Evolutionary conservation across 1,140 invertebrate genomes (phyloP).

Genomic region (Macrocentrus cingulum): DNA sequence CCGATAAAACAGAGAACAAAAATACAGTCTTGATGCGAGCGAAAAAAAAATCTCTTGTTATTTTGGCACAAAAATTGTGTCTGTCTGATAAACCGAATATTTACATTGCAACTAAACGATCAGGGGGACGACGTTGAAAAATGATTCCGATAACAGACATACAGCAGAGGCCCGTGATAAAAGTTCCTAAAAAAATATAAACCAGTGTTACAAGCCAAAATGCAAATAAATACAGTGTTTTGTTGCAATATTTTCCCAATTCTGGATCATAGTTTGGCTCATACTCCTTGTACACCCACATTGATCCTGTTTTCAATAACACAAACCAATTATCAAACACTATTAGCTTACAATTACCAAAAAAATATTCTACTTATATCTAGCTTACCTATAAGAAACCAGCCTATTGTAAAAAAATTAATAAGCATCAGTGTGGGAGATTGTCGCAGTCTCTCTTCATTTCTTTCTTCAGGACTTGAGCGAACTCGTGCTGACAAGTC

Average conservation of each 20-base stretch:
- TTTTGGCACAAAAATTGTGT: no score
- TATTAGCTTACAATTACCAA: no score
- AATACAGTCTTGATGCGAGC: no score
- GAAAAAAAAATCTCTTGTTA: no score
- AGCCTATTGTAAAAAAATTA: conserved; percentile 68
- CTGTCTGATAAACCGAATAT: no score
- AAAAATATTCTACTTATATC: no score
- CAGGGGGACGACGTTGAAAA: conserved; percentile 48
- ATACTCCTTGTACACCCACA: conserved; percentile 69
- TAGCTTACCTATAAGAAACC: conserved; percentile 69
- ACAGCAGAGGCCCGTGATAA: conserved; percentile 63
- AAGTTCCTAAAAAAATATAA: conserved; percentile 63
- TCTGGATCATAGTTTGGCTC: conserved; percentile 63
- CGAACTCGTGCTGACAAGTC: conserved; percentile 61
- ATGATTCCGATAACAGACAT: conserved; percentile 60
- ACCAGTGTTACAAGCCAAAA: conserved; percentile 69
- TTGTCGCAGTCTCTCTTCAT: conserved; percentile 61
- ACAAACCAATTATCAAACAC: not conserved
- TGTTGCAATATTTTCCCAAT: conserved; percentile 64
- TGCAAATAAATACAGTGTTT: conserved; percentile 67
- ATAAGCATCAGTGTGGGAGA: conserved; percentile 64
- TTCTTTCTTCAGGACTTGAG: conserved; percentile 59
- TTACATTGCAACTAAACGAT: conserved; percentile 36
- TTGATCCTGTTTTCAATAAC: conserved; percentile 58
- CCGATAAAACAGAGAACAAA: no score